Evolutionary conservation across 2,888 invertebrate species (phyloP).

Genomic region (Ramazzottius varieornatus): DNA sequence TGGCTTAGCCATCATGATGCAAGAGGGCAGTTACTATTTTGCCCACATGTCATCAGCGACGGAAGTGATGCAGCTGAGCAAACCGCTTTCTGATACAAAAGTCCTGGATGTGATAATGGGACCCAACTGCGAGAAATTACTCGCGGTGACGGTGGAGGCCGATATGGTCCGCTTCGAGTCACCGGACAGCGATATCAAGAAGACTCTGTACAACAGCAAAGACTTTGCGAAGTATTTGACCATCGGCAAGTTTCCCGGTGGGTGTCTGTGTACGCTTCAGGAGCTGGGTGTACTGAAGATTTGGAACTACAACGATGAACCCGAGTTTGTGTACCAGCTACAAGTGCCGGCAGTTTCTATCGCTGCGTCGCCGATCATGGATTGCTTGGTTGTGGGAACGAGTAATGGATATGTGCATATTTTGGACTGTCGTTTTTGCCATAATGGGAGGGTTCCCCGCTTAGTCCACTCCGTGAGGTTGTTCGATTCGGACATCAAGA

Average conservation of each 20-base stretch:
- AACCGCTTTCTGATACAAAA: too few relatives aligned
- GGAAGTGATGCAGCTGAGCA: too few relatives aligned
- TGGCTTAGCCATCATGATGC: too few relatives aligned
- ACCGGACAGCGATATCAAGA: not conserved
- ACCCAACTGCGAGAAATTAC: too few relatives aligned
- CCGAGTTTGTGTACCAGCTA: not conserved
- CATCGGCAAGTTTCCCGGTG: not conserved
- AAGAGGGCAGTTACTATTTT: too few relatives aligned
- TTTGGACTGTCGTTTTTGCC: not conserved
- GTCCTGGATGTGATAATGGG: too few relatives aligned
- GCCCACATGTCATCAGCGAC: too few relatives aligned
- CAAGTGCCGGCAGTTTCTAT: not conserved
- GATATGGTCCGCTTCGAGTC: too few relatives aligned
- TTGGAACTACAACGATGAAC: not conserved
- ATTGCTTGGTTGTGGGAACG: not conserved
- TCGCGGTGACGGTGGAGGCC: too few relatives aligned
- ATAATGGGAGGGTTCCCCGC: not conserved
- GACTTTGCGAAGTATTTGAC: not conserved
- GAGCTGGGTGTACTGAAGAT: not conserved
- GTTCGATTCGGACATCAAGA: not conserved
- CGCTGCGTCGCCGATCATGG: not conserved
- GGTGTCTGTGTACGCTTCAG: not conserved
- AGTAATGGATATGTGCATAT: not conserved
- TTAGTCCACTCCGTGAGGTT: not conserved
- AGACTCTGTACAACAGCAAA: not conserved